Base-by-base conservation (phyloP, 2,888 invertebrate genomes). In the Lithophane leautieri region DNA sequence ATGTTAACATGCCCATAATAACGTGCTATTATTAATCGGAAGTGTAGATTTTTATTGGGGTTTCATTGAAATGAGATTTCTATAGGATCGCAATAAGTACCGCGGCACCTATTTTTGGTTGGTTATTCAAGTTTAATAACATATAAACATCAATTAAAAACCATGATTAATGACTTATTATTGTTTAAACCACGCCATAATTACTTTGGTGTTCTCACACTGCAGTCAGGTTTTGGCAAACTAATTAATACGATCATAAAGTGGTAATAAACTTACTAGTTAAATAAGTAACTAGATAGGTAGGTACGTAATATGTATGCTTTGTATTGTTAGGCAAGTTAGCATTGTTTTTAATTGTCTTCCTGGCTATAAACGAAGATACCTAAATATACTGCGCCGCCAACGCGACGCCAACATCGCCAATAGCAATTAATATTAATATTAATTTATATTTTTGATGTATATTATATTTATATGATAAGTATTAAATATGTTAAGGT, bases 21-120 rank as follows among this genome's bases (percentile, higher is more conserved):
- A 84, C 82, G 80, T 73, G 86, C 85, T 92, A 91, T 91, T 92
- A 92, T 92, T 92, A 92, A 90, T 92, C 89, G 90, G 91, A 91
- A 89, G 90, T 90, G 89, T 88, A 89, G 71, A 90, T 89, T 91
- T 86, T 90, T 91, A 92, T 91, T 92, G 88, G 91, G 92, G 91
- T 87, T 85, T 87, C 82, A 89, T 90, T 85, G 85, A 87, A 88
- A 82, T 86, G 56, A 81, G 79, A 84, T 86, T 86, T 83, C 81
- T 86, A 62, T 81, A 74, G 76, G 83, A 85, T 81, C 73, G 78
- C 73, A 78, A 65, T 88, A 78, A 83, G 77, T 70, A 78, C 73
- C 42, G n/a, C 40, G 68, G 67, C 70, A 61, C 58, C 85, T 80
- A 81, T 89, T 82, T 87, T 89, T 72, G 89, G 89, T 73, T 7